A percentile compares a stretch with the other conserved stretches of the same genome.
These are phyloP conservation scores for Psittacula cyanocephala DNA, from an alignment of 2,113 vertebrate species.

Conservation along the genomic window DNA sequence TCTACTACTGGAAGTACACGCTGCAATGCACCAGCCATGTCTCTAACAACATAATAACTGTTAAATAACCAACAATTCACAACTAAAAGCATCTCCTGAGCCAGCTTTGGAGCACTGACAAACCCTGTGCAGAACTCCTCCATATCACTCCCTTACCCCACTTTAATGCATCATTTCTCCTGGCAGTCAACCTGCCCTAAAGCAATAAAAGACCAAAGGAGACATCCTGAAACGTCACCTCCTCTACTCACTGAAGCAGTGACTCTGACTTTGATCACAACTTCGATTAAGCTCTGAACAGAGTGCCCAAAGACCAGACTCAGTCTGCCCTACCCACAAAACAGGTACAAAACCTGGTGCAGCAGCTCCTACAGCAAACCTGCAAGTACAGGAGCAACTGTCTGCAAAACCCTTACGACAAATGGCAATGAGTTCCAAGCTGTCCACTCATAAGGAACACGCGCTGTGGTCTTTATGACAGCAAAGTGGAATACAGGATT, in stretches of 20 bases:
- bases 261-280: not conserved
- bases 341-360: fast-evolving
- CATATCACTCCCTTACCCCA: not conserved
- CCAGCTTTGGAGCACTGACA: not conserved
- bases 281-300: not conserved
- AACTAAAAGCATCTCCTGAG: not conserved
- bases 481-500: fast-evolving
- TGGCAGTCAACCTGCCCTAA: not conserved
- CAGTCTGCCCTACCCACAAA: not conserved
- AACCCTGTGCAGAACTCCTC: no score
- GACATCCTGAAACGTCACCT: not conserved
- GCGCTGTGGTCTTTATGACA: fast-evolving
- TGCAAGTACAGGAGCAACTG: fast-evolving
- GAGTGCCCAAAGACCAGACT: not conserved
- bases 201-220: not conserved
- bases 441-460: fast-evolving
- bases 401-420: not conserved
- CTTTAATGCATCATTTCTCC: not conserved
- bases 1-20: not conserved
- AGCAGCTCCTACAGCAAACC: not conserved
- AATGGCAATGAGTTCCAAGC: not conserved
- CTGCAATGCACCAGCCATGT: fast-evolving
- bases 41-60: not conserved
- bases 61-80: not conserved
- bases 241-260: not conserved